Base-by-base conservation (phyloP, 2,113 vertebrate species). In the Myotis lucifugus region DNA sequence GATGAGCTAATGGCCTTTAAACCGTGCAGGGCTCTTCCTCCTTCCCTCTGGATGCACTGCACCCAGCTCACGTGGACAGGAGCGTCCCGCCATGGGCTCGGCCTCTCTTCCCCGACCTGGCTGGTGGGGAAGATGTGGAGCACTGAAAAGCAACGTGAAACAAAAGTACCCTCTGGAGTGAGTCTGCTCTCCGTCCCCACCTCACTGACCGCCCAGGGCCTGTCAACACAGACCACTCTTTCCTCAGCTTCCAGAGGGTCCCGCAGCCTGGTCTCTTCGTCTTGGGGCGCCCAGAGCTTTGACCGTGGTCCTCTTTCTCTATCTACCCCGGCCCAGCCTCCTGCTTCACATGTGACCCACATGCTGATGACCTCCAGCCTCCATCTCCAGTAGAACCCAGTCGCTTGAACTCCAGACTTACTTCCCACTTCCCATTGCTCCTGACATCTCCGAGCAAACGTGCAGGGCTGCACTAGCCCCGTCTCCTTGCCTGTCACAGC, bases 301-400 rank as follows among this genome's bases (percentile, higher is more conserved):
- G 56, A 56, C 46, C n/a, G 27, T 23, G 37, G n/a, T 56, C 40
- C 8, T 61, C 52, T 79, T 34, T 78, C 52, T 78, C 8, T 72
- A 18, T 5, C 12, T 17, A 32, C 32, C 18, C 9, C 56, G 52
- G 74, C 59, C 42, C 72, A 93, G 56, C 11, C 70, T 56, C 29
- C 0, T 0, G 1, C 17, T 73, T 50, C 37, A 50, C 59, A 1
- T 34, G 42, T 3, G 29, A 46, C 4, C 32, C 32, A 32, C 5
- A 15, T 8, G n/a, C 54, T 18, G 40, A 46, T 27, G 67, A 34
- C 34, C 27, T n/a, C 40, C 42, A 67, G 42, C 34, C 46, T 19
- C 3, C 69, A 32, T 48, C 42, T 56, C 42, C 12, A 27, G 59
- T 8, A 27, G 40, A 72, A 61, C 13, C 40, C 23, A 21, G 48